Conservation (phyloP, 2,797 vertebrate species). For the Falco peregrinus region DNA sequence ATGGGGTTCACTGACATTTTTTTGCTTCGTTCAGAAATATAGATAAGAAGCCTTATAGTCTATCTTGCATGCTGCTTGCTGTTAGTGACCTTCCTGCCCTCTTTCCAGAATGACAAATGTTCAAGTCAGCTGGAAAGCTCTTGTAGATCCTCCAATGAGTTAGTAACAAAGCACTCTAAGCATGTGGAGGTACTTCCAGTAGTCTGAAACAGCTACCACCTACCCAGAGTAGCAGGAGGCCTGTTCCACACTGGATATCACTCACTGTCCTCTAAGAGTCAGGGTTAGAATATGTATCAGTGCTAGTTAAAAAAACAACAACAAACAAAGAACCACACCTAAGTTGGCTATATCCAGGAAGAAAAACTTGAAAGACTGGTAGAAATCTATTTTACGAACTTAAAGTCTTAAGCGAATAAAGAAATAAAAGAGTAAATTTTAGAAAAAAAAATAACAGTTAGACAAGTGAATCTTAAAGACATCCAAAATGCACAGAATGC, state of each 20-base stretch:
- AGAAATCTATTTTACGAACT: neutral
- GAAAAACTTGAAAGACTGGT: neutral
- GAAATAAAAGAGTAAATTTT: neutral
- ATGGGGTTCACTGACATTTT: neutral
- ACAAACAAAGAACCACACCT: rapidly evolving
- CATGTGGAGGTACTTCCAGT: slow-evolving; percentile 16
- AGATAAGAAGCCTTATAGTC: neutral
- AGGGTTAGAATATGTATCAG: neutral
- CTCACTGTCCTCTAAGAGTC: neutral
- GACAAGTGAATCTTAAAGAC: neutral
- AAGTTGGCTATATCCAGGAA: neutral
- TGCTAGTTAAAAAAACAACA: neutral
- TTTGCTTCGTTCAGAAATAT: neutral
- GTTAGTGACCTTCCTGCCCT: neutral
- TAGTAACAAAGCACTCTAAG: neutral
- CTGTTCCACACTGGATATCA: neutral
- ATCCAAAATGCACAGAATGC: neutral
- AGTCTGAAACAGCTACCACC: slow-evolving; percentile 30
- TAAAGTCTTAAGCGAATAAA: neutral
- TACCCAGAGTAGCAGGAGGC: neutral
- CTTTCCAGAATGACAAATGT: neutral
- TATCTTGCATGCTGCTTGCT: neutral
- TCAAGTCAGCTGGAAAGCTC: neutral
- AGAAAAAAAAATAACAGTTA: neutral
- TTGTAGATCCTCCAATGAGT: neutral